Evolutionary conservation across 2,113 vertebrate species (phyloP).

Genomic region (Marmota monax): DNA sequence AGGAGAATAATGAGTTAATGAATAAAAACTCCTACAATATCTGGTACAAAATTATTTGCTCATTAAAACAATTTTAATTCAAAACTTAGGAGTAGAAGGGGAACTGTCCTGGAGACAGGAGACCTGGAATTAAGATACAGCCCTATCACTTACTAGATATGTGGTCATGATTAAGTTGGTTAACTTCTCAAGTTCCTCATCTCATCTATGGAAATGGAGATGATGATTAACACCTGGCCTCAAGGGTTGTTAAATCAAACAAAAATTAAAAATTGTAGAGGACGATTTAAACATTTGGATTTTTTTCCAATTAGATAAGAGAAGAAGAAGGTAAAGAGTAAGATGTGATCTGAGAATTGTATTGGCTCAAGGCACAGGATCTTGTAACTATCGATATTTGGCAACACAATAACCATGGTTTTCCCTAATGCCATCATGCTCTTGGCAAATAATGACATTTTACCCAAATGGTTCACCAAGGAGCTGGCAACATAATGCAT

Average conservation of each 20-base stretch:
- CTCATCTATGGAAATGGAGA: not conserved
- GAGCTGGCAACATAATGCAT: not conserved
- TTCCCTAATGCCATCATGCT: conserved; percentile 65
- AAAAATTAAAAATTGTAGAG: conserved; percentile 24
- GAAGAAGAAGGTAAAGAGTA: not conserved
- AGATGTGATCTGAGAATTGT: not conserved
- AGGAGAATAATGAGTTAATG: not conserved
- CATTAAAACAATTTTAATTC: not conserved
- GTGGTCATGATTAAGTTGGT: not conserved
- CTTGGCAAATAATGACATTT: conserved; percentile 48
- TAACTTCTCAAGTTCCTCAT: not conserved
- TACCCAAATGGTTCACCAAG: conserved; percentile 49
- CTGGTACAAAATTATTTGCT: not conserved
- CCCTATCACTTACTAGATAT: not conserved
- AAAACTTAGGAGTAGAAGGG: not conserved
- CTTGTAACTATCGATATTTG: not conserved
- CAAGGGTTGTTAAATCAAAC: not conserved
- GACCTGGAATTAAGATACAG: not conserved
- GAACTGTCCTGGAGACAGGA: not conserved
- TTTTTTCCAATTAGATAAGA: not conserved
- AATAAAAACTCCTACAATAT: not conserved
- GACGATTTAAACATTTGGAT: not conserved
- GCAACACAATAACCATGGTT: not conserved
- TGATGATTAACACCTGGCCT: not conserved
- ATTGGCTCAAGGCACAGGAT: not conserved